phyloP scores from a whole-genome alignment of 2,888 invertebrate genomes.

The Dicycla oo region DNA sequence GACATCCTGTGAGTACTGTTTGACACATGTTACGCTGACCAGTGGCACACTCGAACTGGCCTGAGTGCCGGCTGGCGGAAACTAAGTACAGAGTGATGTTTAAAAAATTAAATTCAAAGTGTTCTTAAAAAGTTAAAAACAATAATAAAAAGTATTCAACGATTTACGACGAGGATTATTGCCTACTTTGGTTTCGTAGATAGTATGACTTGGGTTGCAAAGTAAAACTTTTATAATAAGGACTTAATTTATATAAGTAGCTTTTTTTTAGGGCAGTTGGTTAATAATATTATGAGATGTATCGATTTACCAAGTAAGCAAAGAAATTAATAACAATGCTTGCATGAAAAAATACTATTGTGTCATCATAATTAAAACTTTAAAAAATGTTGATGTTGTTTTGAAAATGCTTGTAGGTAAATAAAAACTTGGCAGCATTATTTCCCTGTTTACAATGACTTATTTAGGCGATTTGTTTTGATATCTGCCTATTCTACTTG shows the following conservation, averaged over 20 bases:
- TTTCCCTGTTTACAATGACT: conserved; percentile 13
- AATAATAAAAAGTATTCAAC: neutral
- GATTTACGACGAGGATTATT: neutral
- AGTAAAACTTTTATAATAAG: neutral
- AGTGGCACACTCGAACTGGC: conserved; percentile 47
- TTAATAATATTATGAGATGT: neutral
- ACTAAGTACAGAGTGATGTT: conserved; percentile 46
- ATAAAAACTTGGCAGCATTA: conserved; percentile 22
- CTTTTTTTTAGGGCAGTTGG: neutral
- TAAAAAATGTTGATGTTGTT: neutral
- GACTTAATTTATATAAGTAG: neutral
- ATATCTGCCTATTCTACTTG: conserved; percentile 7
- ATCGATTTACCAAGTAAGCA: neutral
- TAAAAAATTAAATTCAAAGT: conserved; percentile 21
- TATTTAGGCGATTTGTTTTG: conserved; percentile 21
- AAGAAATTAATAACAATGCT: neutral
- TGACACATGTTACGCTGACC: conserved; percentile 61
- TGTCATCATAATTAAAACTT: neutral
- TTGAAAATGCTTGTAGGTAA: neutral
- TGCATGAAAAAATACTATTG: neutral
- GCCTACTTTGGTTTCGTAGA: neutral
- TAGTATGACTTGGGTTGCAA: neutral
- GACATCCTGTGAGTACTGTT: conserved; percentile 57
- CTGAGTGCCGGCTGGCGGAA: conserved; percentile 39
- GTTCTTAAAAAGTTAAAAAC: neutral